A percentile compares a stretch with the other conserved stretches of the same genome.
Evolutionary conservation across 35 echinoderm and acorn worm genomes (phyloP).

Genomic region (Apostichopus parvimensis): DNA sequence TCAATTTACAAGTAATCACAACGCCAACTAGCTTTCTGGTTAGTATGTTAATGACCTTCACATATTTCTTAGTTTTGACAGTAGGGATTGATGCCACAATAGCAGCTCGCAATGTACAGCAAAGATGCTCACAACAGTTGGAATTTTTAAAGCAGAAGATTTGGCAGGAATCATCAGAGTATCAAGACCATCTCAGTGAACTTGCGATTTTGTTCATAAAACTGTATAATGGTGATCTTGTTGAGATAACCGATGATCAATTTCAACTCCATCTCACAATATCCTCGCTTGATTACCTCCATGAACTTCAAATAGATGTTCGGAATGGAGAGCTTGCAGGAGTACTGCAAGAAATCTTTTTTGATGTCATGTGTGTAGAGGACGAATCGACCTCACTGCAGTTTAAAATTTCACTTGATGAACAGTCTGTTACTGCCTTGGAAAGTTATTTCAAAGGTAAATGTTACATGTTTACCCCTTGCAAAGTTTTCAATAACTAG

Average conservation of each 20-base stretch:
- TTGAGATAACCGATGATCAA: background rate
- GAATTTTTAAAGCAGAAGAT: background rate
- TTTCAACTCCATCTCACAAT: background rate
- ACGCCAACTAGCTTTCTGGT: no score
- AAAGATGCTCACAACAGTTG: background rate
- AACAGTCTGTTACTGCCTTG: background rate
- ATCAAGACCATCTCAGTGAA: constrained; percentile 2
- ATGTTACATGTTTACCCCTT: no score
- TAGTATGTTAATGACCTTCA: background rate
- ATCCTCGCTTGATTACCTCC: background rate
- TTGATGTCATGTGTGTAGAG: background rate
- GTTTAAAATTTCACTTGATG: background rate
- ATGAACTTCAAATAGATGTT: background rate
- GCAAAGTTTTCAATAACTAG: no score
- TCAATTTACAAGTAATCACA: no score
- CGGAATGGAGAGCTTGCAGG: background rate
- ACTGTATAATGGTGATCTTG: background rate
- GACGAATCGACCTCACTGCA: background rate
- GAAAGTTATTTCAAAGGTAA: no score
- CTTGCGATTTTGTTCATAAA: background rate
- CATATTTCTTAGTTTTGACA: background rate
- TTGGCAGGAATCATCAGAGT: background rate
- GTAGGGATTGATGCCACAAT: background rate
- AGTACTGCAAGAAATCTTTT: background rate
- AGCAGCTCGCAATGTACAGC: background rate